Evolutionary conservation across 2,888 invertebrate genomes (phyloP).

Genomic region (Chrysolina oricalcia): DNA sequence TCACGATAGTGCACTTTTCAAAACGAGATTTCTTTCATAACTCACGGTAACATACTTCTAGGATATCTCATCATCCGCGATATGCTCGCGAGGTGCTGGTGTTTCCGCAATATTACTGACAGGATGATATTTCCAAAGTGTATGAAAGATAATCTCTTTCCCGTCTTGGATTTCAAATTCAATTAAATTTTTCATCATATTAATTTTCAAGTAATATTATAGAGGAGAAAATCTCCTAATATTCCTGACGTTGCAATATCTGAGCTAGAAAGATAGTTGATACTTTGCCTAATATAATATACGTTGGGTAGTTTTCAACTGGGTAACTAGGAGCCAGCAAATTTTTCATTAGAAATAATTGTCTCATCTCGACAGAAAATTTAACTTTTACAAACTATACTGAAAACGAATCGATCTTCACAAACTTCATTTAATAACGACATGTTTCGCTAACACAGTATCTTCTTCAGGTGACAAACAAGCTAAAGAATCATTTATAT

Average conservation of each 20-base stretch:
- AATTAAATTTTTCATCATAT: constrained; percentile 33
- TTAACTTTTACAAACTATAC: too few relatives aligned
- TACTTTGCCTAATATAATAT: not conserved
- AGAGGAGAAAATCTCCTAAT: not conserved
- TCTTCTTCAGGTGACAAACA: too few relatives aligned
- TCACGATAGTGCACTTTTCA: constrained; percentile 23
- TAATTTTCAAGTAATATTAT: constrained; percentile 10
- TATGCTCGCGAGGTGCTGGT: constrained; percentile 19
- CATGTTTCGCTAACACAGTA: too few relatives aligned
- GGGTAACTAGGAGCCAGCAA: not conserved
- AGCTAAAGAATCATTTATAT: too few relatives aligned
- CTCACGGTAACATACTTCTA: not conserved
- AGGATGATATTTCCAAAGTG: constrained; percentile 25
- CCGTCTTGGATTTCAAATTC: constrained; percentile 9
- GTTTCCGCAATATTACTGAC: constrained; percentile 34
- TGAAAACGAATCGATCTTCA: too few relatives aligned
- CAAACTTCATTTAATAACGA: too few relatives aligned
- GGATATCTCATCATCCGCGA: constrained; percentile 23
- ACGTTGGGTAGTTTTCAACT: not conserved
- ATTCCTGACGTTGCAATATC: not conserved
- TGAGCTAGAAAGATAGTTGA: not conserved
- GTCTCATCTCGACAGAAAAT: too few relatives aligned
- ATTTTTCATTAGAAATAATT: too few relatives aligned
- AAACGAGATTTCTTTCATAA: constrained; percentile 27
- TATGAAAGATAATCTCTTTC: constrained; percentile 20